Evolutionary conservation across 2,888 invertebrate genomes (phyloP), one percentile per base, ranked within the genome.

Genomic region (Allolobophora icterica): DNA sequence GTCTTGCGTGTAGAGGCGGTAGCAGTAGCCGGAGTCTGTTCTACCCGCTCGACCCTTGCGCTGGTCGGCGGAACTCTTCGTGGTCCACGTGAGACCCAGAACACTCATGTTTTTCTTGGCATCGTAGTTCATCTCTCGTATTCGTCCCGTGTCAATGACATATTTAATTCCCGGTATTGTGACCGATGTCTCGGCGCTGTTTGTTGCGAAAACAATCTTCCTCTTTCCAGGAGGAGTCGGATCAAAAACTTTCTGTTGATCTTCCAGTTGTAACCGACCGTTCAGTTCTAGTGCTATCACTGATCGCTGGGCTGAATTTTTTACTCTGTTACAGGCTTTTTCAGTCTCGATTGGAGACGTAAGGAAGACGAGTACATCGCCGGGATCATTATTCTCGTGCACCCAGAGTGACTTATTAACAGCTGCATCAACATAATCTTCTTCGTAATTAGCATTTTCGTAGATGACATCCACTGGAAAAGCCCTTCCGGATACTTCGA

Each of bases 301-400:
- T 35, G 35, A 38, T 34, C 87, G 34, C 35, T 87, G 35, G 87
- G n/a, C 21, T 6, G 34, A 87, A 33, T 89, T 58, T 30, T 30
- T 3, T 42, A 91, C n/a, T n/a, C 84, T 90, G 1, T 52, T 45
- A n/a, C 93, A 93, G 89, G 95, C 95, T 90, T 93, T 93, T 83
- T 95, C 94, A 19, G 94, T 94, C 92, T 95, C 95, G 33, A 93
- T 83, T 24, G 94, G 94, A n/a, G 94, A 93, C 15, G 95, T 94
- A 30, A 95, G 91, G 93, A 96, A 96, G 0, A 95, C 95, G 8
- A 96, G 94, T 91, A 95, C 94, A 92, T 95, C 95, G 8, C 95
- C 95, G 6, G 87, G 87, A 87, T 17, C 87, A 8, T 87, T 38
- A 90, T 93, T 93, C 35, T 92, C 92, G 19, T 90, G 52, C 91